Evolutionary conservation across 2,113 vertebrate species (phyloP), one percentile per base, ranked within the genome.

Genomic region (Probosciger aterrimus): DNA sequence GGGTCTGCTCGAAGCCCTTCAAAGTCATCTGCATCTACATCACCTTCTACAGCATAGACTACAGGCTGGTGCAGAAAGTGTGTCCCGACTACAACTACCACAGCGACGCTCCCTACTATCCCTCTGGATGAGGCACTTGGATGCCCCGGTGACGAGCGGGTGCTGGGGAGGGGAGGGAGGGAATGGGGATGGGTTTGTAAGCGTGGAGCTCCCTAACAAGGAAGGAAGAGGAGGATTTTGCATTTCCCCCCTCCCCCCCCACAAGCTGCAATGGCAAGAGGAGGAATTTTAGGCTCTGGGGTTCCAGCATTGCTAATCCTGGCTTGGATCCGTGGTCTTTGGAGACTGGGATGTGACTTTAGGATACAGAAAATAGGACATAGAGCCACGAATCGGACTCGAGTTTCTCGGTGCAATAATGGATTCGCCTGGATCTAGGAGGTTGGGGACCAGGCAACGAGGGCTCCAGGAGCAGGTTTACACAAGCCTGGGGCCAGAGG

Each of bases 1-100:
- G 99, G 99, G 98, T 99, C 95, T 99, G 99, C 97, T 99, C 99
- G 11, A 99, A 99, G 97, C 99, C 99, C 96, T 99, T 99, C 97
- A 99, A 99, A 76, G 98, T 99, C 70, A 99, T 99, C 95, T 99
- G 99, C 25, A 99, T 99, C 95, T 99, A 99, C 96, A 99, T 99
- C 88, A 99, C 99, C 95, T 99, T 99, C 98, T 99, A 99, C 96
- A 99, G 99, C 97, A 98, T 98, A 27, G 99, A 99, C 98, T 99
- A 99, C 76, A 97, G 99, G 95, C 98, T 99, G 96, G 99, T 99
- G 96, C 99, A 99, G 97, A 99, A 99, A 95, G 99, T 99, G 69
- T 99, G 99, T 91, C 99, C 99, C 14, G 99, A 99, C 97, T 99
- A 99, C 97, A 99, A 99, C 98, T 98, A 98, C 86, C 99, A 99